Evolutionary conservation across 64 coral and sea anemone genomes (phyloP), one percentile per base, ranked within the genome.

Genomic region (Dendrophyllia cribrosa): DNA sequence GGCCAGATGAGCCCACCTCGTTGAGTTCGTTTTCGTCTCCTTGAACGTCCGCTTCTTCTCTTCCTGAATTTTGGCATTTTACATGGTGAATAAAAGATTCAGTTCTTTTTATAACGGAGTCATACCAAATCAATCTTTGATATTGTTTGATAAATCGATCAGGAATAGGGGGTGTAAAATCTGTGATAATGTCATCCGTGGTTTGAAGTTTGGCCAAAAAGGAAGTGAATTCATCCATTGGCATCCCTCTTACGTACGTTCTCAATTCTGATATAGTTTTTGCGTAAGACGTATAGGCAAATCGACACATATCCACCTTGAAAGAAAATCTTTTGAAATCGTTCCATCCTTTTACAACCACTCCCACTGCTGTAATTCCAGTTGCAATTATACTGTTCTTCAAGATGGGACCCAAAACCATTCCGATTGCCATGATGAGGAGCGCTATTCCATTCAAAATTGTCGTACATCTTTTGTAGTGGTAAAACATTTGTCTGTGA

Each of bases 251-350:
- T 11, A 6, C 74, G 0, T 6, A 51, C 0, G 64, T 80, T 8
- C 52, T 6, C 11, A 55, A 55, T 53, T 53, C 51, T 53, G 9
- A 53, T 9, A 53, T 53, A 5, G 51, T 9, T 53, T 53, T 53
- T 4, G 51, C 51, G 9, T 53, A 9, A 53, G 51, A 5, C 4
- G 51, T 86, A 9, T 92, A 92, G 10, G 82, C 90, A 78, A 92
- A 92, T 9, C 58, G 71, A 24, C 71, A 75, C 71, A 85, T 67
- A 59, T 86, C 67, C 90, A 86, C 48, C 12, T 70, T 76, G 26
- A n/a, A 46, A 1, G 52, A 56, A 25, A 51, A 92, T 53, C 74
- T 78, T 20, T 51, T 46, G n/a, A 84, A 92, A 15, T 55, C 52
- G 52, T 55, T 55, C 52, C 52, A 55, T 55, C 52, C 52, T 55